phyloP scores from a whole-genome alignment of 2,888 invertebrate species.

The Phengaris alcon region DNA sequence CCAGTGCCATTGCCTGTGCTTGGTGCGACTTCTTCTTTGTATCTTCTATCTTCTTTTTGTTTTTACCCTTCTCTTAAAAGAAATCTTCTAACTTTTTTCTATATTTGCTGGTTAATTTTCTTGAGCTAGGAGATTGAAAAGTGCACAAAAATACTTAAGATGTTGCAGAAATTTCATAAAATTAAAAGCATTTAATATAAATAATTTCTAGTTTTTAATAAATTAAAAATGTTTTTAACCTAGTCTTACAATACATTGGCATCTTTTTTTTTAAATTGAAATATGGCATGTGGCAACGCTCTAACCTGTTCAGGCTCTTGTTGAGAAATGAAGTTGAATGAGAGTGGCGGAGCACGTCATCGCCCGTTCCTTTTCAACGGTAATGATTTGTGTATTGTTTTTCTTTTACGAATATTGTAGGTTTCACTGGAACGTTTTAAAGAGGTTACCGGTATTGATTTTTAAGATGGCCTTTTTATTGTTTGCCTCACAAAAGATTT shows the following conservation, averaged over 20 bases:
- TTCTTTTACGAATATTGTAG: conserved; percentile 23
- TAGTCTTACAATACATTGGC: background rate
- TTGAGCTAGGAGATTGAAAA: background rate
- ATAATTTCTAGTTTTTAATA: background rate
- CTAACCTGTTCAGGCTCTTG: conserved; percentile 12
- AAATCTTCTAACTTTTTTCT: background rate
- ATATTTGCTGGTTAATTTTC: background rate
- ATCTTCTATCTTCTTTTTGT: conserved; percentile 36
- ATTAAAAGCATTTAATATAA: background rate
- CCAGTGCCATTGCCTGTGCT: conserved; percentile 90
- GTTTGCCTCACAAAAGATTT: background rate
- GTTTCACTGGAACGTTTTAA: conserved; percentile 1
- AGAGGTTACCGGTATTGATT: conserved; percentile 18
- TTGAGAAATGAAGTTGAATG: conserved; percentile 21
- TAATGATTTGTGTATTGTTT: conserved; percentile 27
- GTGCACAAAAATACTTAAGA: background rate
- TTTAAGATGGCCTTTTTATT: conserved; percentile 5
- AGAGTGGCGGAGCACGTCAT: conserved; percentile 15
- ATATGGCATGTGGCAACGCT: background rate
- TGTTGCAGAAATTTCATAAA: background rate
- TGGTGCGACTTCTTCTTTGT: conserved; percentile 60
- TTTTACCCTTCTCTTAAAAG: conserved; percentile 30
- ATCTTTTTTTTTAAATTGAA: conserved; percentile 10
- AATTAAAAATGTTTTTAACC: background rate
- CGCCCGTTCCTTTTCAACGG: conserved; percentile 20